Evolutionary conservation across 2,113 vertebrate genomes (phyloP), one percentile per base, ranked within the genome.

Genomic region (Melanotaenia duboulayi): DNA sequence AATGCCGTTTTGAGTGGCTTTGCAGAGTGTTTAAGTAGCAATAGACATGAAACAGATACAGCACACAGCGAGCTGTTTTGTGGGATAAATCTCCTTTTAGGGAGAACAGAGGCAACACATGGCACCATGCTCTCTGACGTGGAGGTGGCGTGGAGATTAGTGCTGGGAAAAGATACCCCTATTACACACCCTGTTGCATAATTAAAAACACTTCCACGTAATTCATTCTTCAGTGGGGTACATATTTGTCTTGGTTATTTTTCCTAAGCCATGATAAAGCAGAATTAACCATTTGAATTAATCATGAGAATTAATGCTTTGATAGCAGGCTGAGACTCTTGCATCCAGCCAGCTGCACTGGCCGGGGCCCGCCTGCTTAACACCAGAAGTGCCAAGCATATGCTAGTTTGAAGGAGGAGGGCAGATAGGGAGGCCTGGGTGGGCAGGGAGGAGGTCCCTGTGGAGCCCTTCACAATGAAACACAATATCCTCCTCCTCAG

Each of bases 321-420:
- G 91, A 93, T 94, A 91, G 78, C 67, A 48, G 79, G 88, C 76
- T 16, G 74, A 77, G 76, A 74, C 68, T 84, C 78, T 83, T 64
- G 77, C 77, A 89, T 91, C 95, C 96, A 96, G 96, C 95, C 97
- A 98, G 96, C 96, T 98, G 97, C 94, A 95, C 91, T 70, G 81
- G 87, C 70, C 83, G 8, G 37, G 76, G 82, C 78, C 82, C 69
- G 83, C 83, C 93, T 94, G 88, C 91, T 93, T 92, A 92, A 91
- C 94, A 92, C 86, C 91, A 89, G 90, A 93, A 94, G 89, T 88
- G 74, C 68, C 90, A 93, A 96, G 91, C 96, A 99, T 98, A 98
- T 98, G 96, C 94, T 94, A 65, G 73, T 89, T 85, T 93, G 87
- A 92, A 93, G 88, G 90, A 89, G 79, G 65, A 75, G 52, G 83